A percentile compares a stretch with the other conserved stretches of the same genome.
Evolutionary conservation across 2,113 vertebrate genomes (phyloP).

Genomic region (Pogona vitticeps): DNA sequence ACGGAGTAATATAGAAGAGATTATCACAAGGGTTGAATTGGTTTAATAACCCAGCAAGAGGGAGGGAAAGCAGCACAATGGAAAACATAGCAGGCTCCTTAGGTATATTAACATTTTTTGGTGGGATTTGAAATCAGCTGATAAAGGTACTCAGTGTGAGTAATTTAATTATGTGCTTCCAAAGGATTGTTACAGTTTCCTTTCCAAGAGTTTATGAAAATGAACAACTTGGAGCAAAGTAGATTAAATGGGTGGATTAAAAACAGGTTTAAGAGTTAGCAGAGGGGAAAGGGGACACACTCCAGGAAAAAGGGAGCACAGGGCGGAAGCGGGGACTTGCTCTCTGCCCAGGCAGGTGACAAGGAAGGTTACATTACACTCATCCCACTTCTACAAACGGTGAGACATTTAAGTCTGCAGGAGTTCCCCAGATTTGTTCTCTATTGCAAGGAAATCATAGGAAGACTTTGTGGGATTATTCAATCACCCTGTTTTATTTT

Average conservation of each 20-base stretch:
- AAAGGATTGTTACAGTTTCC: not conserved
- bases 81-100: not conserved
- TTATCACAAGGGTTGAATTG: slow-evolving; percentile 11
- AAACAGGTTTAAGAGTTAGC: not conserved
- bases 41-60: not conserved
- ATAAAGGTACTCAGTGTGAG: not conserved
- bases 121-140: slow-evolving; percentile 14
- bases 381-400: not conserved
- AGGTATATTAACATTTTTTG: slow-evolving; percentile 18
- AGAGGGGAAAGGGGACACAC: not conserved
- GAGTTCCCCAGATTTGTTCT: not conserved
- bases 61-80: not conserved
- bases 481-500: not conserved
- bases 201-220: not conserved
- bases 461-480: not conserved
- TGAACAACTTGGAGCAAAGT: not conserved
- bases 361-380: too few relatives aligned
- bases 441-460: not conserved
- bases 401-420: not conserved
- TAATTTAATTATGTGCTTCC: not conserved
- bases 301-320: not conserved
- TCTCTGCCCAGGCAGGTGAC: too few relatives aligned
- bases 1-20: slow-evolving; percentile 34
- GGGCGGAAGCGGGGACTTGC: not conserved
- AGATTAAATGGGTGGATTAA: not conserved